Evolutionary conservation across 1,140 invertebrate genomes (phyloP), one percentile per base, ranked within the genome.

Genomic region (Branchinecta lynchi): DNA sequence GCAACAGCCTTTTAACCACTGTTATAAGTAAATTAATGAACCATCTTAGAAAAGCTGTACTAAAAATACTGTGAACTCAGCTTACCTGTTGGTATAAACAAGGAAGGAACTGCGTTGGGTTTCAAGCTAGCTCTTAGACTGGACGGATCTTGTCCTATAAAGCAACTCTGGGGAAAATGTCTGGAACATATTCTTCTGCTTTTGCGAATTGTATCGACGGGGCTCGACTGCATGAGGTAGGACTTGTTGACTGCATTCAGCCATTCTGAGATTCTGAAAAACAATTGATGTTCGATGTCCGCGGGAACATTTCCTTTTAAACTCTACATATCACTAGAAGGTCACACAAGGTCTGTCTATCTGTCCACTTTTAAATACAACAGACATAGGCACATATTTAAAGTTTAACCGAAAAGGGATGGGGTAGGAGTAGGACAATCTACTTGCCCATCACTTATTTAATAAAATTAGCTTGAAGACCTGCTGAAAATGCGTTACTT

Each of bases 211-310:
- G n/a, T 51, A n/a, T 51, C 46, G 46, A 51, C 46, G n/a, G 46
- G 46, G 46, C 9, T 51, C 9, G 46, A 51, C 46, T 51, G 46
- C 46, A 51, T 9, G 46, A 51, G 9, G 46, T 51, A 9, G 46
- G 46, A 51, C 46, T 51, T n/a, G 46, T 51, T 51, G 46, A 51
- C n/a, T n/a, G 46, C 46, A 51, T 51, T 9, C 46, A 51, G 46
- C 46, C 46, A 51, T 51, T 51, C 46, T 51, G 46, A 51, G 46
- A 51, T 51, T 51, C 46, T 51, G n/a, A n/a, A 51, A 51, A 51
- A 51, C 9, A 51, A 51, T 51, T n/a, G 46, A 9, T 51, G 46
- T 51, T 51, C 46, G 46, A n/a, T 9, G 46, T 51, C 46, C 46
- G 46, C 46, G 46, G 46, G 46, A 51, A 51, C 46, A 51, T 51